These are phyloP conservation scores for Anhinga anhinga DNA, from an alignment of 2,113 vertebrate species.

Conservation along the genomic window DNA sequence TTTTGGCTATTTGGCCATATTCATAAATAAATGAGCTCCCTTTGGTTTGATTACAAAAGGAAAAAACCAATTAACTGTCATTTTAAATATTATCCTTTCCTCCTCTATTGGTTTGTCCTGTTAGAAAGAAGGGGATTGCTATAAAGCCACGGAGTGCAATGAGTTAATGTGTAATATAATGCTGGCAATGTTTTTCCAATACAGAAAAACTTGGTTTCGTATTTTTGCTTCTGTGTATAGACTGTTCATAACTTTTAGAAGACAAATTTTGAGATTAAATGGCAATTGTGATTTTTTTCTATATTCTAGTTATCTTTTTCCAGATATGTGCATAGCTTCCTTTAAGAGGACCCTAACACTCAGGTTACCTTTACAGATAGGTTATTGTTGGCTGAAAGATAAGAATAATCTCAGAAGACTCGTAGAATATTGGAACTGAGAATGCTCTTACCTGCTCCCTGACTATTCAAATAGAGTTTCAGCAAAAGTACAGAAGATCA, in stretches of 20 bases:
- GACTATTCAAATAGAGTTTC: background rate
- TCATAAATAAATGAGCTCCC: background rate
- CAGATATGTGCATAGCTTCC: background rate
- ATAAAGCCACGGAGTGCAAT: background rate
- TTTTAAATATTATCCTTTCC: background rate
- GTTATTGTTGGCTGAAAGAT: background rate
- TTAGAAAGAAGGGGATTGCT: background rate
- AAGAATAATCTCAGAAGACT: background rate
- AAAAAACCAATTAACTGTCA: background rate
- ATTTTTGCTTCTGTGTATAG: background rate
- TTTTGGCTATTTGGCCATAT: background rate
- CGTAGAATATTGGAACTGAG: background rate
- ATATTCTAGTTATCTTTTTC: background rate
- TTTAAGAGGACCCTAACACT: background rate
- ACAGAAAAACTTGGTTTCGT: background rate
- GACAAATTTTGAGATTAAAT: background rate
- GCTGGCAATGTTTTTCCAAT: background rate
- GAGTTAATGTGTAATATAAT: background rate
- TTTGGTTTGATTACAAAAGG: background rate
- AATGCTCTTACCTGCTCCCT: background rate
- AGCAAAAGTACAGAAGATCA: background rate
- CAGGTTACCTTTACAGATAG: background rate
- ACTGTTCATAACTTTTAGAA: background rate
- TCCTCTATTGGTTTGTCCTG: background rate
- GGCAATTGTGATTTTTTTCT: background rate